Conservation (phyloP, 1,140 invertebrate species). For the Trachymyrmex cornetzi region DNA sequence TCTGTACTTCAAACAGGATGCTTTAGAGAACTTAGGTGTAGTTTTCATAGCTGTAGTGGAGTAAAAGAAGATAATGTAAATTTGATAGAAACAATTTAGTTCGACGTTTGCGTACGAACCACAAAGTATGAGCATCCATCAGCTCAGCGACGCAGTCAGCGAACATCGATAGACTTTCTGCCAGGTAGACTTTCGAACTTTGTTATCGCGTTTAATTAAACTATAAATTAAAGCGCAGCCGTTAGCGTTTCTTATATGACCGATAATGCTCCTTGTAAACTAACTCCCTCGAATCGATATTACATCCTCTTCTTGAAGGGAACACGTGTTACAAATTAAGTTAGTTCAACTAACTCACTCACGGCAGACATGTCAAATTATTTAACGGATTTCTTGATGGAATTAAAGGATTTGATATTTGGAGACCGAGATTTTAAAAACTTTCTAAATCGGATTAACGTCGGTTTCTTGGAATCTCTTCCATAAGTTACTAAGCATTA, state of each 20-base stretch:
- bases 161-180: conserved; percentile 26
- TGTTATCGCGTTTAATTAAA: conserved; percentile 64
- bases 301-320: not conserved
- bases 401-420: conserved; percentile 14
- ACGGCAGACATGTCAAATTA: not conserved
- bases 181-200: conserved; percentile 55
- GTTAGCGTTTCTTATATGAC: conserved; percentile 59
- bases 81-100: conserved; percentile 51
- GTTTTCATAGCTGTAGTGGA: no score
- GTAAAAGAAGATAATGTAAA: conserved; percentile 53
- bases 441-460: not conserved
- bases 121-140: conserved; percentile 53
- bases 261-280: conserved; percentile 48
- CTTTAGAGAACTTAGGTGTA: no score
- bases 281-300: conserved; percentile 46
- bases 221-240: conserved; percentile 59
- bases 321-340: conserved; percentile 26
- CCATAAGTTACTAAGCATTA: not conserved
- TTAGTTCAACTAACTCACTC: not conserved
- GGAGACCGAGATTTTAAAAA: not conserved
- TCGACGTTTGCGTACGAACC: conserved; percentile 19
- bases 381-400: conserved; percentile 2
- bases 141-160: conserved; percentile 33
- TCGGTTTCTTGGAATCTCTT: not conserved
- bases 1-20: no score